Base-by-base conservation (phyloP, 2,888 invertebrate genomes). In the Plemyria rubiginata region DNA sequence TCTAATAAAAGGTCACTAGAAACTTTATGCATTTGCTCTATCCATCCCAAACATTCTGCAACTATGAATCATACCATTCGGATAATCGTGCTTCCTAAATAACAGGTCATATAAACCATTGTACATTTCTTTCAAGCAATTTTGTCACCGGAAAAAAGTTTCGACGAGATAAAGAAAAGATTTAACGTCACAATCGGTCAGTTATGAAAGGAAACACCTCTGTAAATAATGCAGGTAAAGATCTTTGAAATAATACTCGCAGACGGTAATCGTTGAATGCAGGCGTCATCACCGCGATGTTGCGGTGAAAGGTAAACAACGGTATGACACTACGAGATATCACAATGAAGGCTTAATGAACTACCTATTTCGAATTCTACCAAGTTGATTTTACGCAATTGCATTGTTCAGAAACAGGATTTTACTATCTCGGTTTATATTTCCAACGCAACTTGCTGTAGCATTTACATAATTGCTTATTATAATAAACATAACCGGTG, bases 321-420 rank as follows among this genome's bases (percentile, higher is more conserved):
- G 77, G 74, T 76, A 78, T 74, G 72, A 79, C 77, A 79, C 75
- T 77, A 78, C 73, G 72, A 79, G 74, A 79, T 73, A 77, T 78
- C 84, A 88, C 87, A 90, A 88, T 87, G 77, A 82, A 79, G 73
- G 72, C 80, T 80, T 89, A 89, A 90, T 86, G 89, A 90, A 84
- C 80, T 64, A 77, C 75, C 78, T 81, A 80, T 80, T 82, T 80
- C 74, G 76, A 76, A 77, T 79, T 77, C 77, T 75, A 78, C 75
- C 74, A 75, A 78, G 76, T 73, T 67, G 69, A 77, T 70, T 79
- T 81, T 79, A 74, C 73, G 73, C 77, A 79, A 77, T 81, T 77
- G 73, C 76, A 77, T 78, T 78, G 77, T 78, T 77, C 72, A 68
- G 70, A 75, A 75, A 74, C 68, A 71, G 68, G 68, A 71, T 67